Evolutionary conservation across 2,113 vertebrate genomes (phyloP).

Genomic region (Mus pahari): DNA sequence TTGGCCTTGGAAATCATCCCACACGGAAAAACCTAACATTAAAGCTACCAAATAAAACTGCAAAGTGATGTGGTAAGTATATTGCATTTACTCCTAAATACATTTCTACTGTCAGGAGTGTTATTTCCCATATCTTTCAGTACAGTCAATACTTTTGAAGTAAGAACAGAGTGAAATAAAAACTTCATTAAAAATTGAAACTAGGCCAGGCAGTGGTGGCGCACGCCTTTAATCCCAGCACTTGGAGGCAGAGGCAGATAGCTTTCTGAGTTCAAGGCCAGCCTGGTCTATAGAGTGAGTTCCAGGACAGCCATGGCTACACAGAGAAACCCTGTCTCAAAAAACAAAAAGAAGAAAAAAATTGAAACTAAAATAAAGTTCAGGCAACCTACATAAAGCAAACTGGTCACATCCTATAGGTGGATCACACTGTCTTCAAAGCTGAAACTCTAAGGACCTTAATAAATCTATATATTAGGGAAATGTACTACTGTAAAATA

Average conservation of each 20-base stretch:
- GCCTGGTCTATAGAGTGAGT: no score
- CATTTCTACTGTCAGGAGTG: background rate
- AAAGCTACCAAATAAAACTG: constrained; percentile 12
- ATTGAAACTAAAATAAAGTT: constrained; percentile 28
- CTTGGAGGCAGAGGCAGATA: no score
- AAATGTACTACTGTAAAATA: constrained; percentile 36
- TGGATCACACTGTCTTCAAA: constrained; percentile 21
- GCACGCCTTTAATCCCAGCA: no score
- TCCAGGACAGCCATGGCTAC: no score
- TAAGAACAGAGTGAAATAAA: constrained; percentile 36
- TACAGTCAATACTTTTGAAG: constrained; percentile 28
- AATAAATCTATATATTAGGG: constrained; percentile 30
- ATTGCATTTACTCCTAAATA: constrained; percentile 27
- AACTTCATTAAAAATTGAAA: background rate
- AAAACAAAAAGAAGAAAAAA: background rate
- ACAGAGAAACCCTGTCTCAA: no score
- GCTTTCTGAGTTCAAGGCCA: no score
- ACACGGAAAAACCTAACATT: constrained; percentile 1
- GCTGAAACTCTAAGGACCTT: constrained; percentile 28
- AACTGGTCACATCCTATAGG: background rate
- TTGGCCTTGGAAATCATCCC: background rate
- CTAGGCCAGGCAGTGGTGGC: no score
- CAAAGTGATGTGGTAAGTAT: background rate
- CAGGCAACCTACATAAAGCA: background rate
- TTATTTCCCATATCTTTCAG: background rate